phyloP scores from a whole-genome alignment of 2,888 invertebrate genomes.

The Apodemia duryi region DNA sequence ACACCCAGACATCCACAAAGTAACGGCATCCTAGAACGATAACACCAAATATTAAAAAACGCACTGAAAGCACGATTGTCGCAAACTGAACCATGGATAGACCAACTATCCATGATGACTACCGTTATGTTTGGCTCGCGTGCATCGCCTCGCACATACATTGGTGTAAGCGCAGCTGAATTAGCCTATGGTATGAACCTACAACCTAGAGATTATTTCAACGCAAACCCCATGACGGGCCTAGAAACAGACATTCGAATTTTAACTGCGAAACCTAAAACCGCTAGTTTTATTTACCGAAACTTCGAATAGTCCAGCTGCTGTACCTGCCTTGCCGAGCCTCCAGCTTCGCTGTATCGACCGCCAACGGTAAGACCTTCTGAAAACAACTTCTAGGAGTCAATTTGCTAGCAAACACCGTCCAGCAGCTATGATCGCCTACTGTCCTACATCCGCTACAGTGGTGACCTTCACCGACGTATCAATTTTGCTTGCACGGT shows the following conservation, averaged over 20 bases:
- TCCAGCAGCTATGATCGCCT: too few species aligned
- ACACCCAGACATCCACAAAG: conserved; percentile 9
- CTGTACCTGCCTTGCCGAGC: too few species aligned
- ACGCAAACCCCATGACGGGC: not conserved
- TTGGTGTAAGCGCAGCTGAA: not conserved
- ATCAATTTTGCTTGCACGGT: too few species aligned
- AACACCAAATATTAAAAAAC: not conserved
- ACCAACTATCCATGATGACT: not conserved
- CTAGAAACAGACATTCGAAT: not conserved
- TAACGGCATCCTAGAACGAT: conserved; percentile 9
- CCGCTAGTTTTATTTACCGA: too few species aligned
- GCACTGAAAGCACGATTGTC: conserved; percentile 9
- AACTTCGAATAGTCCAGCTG: too few species aligned
- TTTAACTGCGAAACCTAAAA: too few species aligned
- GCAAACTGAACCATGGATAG: not conserved
- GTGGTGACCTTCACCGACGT: too few species aligned
- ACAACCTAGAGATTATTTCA: conserved; percentile 3
- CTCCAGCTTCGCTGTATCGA: too few species aligned
- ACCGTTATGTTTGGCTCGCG: conserved; percentile 3
- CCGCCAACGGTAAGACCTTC: too few species aligned
- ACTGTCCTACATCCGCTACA: too few species aligned
- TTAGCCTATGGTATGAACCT: conserved; percentile 1
- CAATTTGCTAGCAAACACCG: too few species aligned
- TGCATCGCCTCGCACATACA: not conserved
- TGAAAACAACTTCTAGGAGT: too few species aligned